Conservation (phyloP, 2,113 vertebrate genomes). For the Agapornis roseicollis region DNA sequence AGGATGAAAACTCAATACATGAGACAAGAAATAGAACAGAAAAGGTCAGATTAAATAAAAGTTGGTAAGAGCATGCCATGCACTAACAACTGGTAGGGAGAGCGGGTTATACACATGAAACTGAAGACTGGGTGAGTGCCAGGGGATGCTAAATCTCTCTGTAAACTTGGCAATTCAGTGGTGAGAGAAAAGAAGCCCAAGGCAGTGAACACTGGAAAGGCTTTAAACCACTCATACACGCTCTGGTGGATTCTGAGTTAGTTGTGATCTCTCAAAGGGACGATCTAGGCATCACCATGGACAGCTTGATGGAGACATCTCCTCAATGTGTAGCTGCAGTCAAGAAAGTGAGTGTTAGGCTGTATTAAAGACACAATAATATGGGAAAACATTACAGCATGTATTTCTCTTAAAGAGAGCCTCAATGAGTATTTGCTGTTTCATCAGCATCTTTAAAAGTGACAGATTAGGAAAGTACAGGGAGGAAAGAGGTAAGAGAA, state of each 20-base stretch:
- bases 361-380: conserved; percentile 60
- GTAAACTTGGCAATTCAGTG: not conserved
- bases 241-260: conserved; percentile 32
- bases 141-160: not conserved
- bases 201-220: not conserved
- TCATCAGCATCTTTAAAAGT: not conserved
- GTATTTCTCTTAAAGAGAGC: not conserved
- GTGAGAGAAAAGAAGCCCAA: not conserved
- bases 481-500: not conserved
- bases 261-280: conserved; percentile 47
- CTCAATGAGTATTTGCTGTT: not conserved
- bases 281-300: conserved; percentile 31
- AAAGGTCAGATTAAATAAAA: not conserved
- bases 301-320: conserved; percentile 53
- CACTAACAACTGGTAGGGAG: not conserved
- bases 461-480: not conserved
- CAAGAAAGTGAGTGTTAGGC: conserved; percentile 58
- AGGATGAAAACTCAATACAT: not conserved
- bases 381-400: conserved; percentile 17
- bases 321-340: conserved; percentile 46
- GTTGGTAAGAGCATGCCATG: not conserved
- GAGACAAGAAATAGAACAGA: not conserved
- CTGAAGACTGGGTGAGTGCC: not conserved
- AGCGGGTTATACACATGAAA: not conserved
- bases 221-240: not conserved